These are phyloP conservation scores for Apodemus speciosus DNA, from an alignment of 2,113 vertebrate genomes.

Conservation along the genomic window DNA sequence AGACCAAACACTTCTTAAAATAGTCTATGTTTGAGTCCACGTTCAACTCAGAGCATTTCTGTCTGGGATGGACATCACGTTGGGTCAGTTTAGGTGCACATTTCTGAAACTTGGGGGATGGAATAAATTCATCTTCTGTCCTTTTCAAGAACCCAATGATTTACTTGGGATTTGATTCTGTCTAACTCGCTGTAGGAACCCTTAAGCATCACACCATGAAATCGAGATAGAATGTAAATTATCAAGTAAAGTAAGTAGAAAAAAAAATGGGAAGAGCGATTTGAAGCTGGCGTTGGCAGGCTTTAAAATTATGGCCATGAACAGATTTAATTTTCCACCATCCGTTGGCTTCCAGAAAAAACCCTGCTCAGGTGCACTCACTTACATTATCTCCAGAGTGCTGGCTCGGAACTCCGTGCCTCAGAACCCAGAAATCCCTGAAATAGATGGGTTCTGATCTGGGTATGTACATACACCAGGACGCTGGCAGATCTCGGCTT, in stretches of 20 bases:
- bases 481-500: slow-evolving; percentile 58
- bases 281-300: slow-evolving; percentile 51
- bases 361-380: slow-evolving; percentile 28
- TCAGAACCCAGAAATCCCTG: slow-evolving; percentile 47
- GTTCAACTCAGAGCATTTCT: slow-evolving; percentile 37
- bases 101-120: not conserved
- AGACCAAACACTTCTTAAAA: slow-evolving; percentile 25
- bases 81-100: not conserved
- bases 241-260: slow-evolving; percentile 42
- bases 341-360: slow-evolving; percentile 48
- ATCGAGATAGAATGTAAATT: slow-evolving; percentile 52
- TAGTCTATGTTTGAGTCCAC: not conserved
- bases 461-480: not conserved
- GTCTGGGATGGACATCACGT: not conserved
- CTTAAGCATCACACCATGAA: slow-evolving; percentile 13
- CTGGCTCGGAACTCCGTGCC: slow-evolving; percentile 12
- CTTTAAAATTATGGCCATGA: slow-evolving; percentile 51
- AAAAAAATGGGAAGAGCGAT: not conserved
- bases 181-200: slow-evolving; percentile 32
- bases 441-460: slow-evolving; percentile 44
- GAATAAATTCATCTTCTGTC: slow-evolving; percentile 7
- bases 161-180: slow-evolving; percentile 12
- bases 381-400: not conserved
- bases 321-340: slow-evolving; percentile 50
- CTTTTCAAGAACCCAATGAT: not conserved